Evolutionary conservation across 2,888 invertebrate species (phyloP), one percentile per base, ranked within the genome.

Genomic region (Sarcophaga carnaria): DNA sequence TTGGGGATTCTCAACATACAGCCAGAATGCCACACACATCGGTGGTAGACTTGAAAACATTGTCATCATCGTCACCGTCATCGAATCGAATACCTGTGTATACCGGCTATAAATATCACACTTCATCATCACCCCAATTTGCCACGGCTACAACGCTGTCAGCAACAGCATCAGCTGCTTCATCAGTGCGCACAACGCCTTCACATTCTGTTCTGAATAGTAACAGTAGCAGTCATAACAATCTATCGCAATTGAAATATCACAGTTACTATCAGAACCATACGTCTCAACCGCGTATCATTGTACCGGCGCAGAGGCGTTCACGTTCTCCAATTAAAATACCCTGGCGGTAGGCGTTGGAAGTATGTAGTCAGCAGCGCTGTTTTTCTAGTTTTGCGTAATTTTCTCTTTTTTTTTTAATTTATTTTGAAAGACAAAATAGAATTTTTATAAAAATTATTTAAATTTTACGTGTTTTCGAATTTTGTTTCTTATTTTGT

Each of bases 311-410:
- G 75, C 90, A 90, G 87, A 91, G 93, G 74, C 93, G 93, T 88
- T 91, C 93, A 85, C 92, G 92, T 86, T 93, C 93, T 70, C 93
- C 93, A 87, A 93, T 92, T 89, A 93, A 93, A 89, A 90, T 92
- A 85, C 93, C 93, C 66, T 93, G 93, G 93, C 90, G 93, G 85
- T 92, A 92, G 91, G 89, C 88, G 88, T 84, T 69, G 20, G 59
- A 8, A n/a, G 47, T 12, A 47, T 63, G 85, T 87, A 12, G 59
- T 71, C 12, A 20, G 62, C 70, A 45, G 11, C 37, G 27, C 0
- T 63, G 10, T 27, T 64, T 75, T 62, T 71, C 63, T 12, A 22
- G 45, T 27, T 64, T 25, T 70, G n/a, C 47, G 64, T 64, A 20
- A 45, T 54, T 14, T 70, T 49, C 17, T 67, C 12, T 45, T 37